Base-by-base conservation (phyloP, 2,797 vertebrate genomes). In the Lophius americanus region DNA sequence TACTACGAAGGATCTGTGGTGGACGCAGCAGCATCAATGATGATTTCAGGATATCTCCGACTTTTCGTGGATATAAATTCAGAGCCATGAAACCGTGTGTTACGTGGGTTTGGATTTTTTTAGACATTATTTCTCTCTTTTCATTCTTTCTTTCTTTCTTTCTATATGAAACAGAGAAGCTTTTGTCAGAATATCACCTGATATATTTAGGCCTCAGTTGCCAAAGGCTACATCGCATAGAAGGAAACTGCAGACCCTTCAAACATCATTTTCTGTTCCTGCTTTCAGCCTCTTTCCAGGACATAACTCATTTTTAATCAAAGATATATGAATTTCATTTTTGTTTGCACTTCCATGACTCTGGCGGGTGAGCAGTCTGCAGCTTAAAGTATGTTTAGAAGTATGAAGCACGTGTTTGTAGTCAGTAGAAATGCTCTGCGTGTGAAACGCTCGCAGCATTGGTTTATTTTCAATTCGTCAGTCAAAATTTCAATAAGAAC, bases 291-390 rank as follows among this genome's bases (percentile, higher is more conserved):
- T 78, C 57, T 61, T 70, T 67, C 68, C 53, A 33, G 51, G 39
- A 13, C 70, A 87, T 88, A 78, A 85, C 73, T 89, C 78, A 88
- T 81, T 58, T 74, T 76, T 75, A 85, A 89, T 89, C 71, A 86
- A 70, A 76, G 61, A 70, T 79, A 76, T 80, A 70, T 72, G 60
- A 64, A 57, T 75, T 83, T 75, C 43, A 42, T 76, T 83, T 85
- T 68, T 72, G 73, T 75, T 79, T 85, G 65, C 64, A 51, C 71
- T 82, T 82, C 79, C 71, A 60, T 70, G 56, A 75, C 59, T 71
- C 54, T 0, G 35, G 14, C 1, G 0, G 51, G 46, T 13, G 1
- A 5, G 53, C 39, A 44, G 9, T 51, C 57, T 43, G 47, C 41
- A 64, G 39, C 23, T 42, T 43, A 3, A 1, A 2, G 3, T 51